Base-by-base conservation (phyloP, 2,797 vertebrate genomes). In the Myotis vivesi region DNA sequence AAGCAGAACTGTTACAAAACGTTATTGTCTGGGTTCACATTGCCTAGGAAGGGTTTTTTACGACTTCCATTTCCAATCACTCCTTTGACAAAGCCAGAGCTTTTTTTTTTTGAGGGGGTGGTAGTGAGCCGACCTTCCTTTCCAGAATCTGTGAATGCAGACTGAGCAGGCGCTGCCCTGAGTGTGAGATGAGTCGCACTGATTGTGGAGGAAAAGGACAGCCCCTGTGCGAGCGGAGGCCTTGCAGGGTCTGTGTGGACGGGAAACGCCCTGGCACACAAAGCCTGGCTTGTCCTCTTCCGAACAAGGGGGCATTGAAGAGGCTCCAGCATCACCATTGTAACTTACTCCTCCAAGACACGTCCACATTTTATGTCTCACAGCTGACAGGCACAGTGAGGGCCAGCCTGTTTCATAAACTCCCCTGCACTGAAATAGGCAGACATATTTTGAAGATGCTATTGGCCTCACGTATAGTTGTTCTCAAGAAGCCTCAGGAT, bases 131-230 rank as follows among this genome's bases (percentile, higher is more conserved):
- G 90, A 97, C 98, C 97, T 97, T 96, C 96, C 95, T 98, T 97
- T 98, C 97, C 0, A 3, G 95, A 97, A 98, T 98, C 98, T 98
- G 97, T 99, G 98, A 99, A 99, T 98, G 98, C 97, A 97, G 97
- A 98, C 97, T 82, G 95, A 98, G 98, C 98, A 97, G 98, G 98
- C 98, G 97, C 98, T 86, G 87, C 96, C 96, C 97, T 96, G 88
- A 55, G 98, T 98, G 98, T 97, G 98, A 99, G 98, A 98, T 98
- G 89, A 98, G 98, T 98, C 94, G 84, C 41, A 55, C 95, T 98
- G 97, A 97, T 98, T 98, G 98, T 98, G 98, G 98, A 98, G 98
- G 98, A 97, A 98, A 98, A 98, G 99, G 98, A 99, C 99, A 98
- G 98, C 94, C 92, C 97, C 97, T 98, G 96, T 98, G 97, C 98